These are phyloP conservation scores for Polypedilum pembai DNA, from an alignment of 1,140 invertebrate species.

Conservation along the genomic window DNA sequence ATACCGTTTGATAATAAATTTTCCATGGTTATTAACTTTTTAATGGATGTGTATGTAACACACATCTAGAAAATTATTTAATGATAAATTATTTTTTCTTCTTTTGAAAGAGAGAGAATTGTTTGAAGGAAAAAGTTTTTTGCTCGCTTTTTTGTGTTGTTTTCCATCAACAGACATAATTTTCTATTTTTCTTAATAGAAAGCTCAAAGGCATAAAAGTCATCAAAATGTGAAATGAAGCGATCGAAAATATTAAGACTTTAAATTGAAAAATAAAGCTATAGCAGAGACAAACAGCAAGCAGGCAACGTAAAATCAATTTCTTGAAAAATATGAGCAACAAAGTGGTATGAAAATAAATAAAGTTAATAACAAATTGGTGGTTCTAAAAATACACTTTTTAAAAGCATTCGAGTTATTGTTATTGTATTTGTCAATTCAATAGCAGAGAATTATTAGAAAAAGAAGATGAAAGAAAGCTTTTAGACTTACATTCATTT, in stretches of 20 bases:
- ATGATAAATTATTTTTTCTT: too few species aligned
- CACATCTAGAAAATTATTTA: too few species aligned
- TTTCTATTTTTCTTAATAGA: too few species aligned
- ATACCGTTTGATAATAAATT: too few species aligned
- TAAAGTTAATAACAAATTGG: constrained; percentile 14
- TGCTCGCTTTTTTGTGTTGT: neutral
- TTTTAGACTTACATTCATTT: neutral
- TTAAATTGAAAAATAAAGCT: constrained; percentile 19
- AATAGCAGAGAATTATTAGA: too few species aligned
- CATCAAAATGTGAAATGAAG: constrained; percentile 15
- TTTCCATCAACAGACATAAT: neutral
- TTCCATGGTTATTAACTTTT: too few species aligned
- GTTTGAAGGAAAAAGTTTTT: neutral
- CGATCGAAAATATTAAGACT: neutral
- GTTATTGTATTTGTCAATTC: too few species aligned
- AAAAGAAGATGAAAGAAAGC: too few species aligned
- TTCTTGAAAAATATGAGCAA: neutral
- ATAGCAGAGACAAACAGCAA: too few species aligned
- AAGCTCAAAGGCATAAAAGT: constrained; percentile 15
- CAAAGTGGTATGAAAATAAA: neutral
- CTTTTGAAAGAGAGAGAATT: neutral
- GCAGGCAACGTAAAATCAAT: constrained; percentile 5
- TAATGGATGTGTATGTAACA: too few species aligned
- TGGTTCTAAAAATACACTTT: neutral
- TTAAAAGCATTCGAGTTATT: too few species aligned